phyloP scores from a whole-genome alignment of 2,888 invertebrate genomes.

The Cenopis cana region DNA sequence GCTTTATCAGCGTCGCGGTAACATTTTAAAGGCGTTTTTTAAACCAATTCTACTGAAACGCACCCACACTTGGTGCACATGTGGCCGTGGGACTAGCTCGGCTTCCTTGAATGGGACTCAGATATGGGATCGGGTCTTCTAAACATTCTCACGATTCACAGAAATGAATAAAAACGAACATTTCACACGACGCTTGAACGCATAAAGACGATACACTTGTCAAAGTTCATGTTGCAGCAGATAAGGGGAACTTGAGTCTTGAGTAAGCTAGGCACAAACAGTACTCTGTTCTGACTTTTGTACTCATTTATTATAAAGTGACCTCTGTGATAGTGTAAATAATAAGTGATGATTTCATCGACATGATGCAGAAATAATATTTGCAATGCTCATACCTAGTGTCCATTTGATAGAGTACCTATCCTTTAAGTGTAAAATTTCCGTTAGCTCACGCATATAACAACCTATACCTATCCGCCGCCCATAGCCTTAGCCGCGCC shows the following conservation, averaged over 20 bases:
- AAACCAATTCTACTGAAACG: slow-evolving; percentile 33
- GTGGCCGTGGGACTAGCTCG: slow-evolving; percentile 66
- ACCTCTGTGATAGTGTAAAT: slow-evolving; percentile 11
- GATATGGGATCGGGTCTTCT: slow-evolving; percentile 63
- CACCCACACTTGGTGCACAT: slow-evolving; percentile 40
- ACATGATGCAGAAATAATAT: slow-evolving; percentile 4
- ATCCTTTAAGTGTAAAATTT: neutral
- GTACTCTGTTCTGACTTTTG: slow-evolving; percentile 28
- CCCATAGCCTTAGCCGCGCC: no score
- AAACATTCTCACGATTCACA: slow-evolving; percentile 75
- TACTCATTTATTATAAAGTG: slow-evolving; percentile 9
- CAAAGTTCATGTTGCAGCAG: slow-evolving; percentile 48
- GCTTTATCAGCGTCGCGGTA: slow-evolving; percentile 27
- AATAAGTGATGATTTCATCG: neutral
- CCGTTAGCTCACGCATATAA: neutral
- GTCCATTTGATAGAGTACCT: neutral
- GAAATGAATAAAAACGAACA: slow-evolving; percentile 61
- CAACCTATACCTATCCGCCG: no score
- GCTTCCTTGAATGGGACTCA: slow-evolving; percentile 73
- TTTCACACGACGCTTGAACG: slow-evolving; percentile 28
- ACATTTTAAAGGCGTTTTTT: slow-evolving; percentile 35
- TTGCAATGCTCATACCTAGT: neutral
- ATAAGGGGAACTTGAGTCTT: slow-evolving; percentile 43
- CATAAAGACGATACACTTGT: slow-evolving; percentile 40
- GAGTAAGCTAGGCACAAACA: slow-evolving; percentile 24